Base-by-base conservation (phyloP, 1,140 invertebrate species). In the Acyrthosiphon pisum region DNA sequence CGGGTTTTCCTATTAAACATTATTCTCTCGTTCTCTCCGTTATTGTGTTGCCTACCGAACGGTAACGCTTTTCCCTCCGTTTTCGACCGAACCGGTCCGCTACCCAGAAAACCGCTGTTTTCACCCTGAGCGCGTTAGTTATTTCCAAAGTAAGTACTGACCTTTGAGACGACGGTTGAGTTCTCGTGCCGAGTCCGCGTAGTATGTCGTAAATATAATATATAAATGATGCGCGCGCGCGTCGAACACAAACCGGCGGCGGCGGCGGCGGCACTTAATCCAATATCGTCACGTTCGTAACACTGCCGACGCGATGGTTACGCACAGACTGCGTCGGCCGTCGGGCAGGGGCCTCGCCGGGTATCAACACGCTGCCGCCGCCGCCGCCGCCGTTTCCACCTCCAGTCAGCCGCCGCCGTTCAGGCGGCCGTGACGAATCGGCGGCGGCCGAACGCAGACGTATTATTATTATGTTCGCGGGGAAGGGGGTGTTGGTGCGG, bases 281-380 rank as follows among this genome's bases (percentile, higher is more conserved):
- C 46, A 83, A 35, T 37, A 30, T 48, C 37, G 23, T 18, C 8
- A 4, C 41, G 41, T 20, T 7, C 86, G 26, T 20, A 1, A 53
- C n/a, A 56, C 48, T 56, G 48, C n/a, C 87, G 48, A 23, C 87
- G 22, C 87, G 48, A 89, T 26, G n/a, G 87, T 89, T 89, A 50
- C 87, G 87, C 87, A 56, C 87, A 89, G 87, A 89, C 87, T 89
- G 87, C 84, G 41, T 26, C 22, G 76, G n/a, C 76, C 22, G 81
- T 8, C 41, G 30, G 86, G 30, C 87, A 35, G n/a, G 53, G n/a
- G 87, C 46, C 48, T 35, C 87, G 87, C n/a, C 87, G 87, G 48
- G n/a, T 89, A 89, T 53, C 87, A 89, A 89, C 46, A 89, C 87
- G 20, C 48, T 26, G 37, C 46, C 41, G 9, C 44, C 84, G 23